Percentiles rank a stretch among this genome's conserved stretches.
These are phyloP conservation scores for Mola mola DNA, from an alignment of 2,113 vertebrate species.

Conservation along the genomic window DNA sequence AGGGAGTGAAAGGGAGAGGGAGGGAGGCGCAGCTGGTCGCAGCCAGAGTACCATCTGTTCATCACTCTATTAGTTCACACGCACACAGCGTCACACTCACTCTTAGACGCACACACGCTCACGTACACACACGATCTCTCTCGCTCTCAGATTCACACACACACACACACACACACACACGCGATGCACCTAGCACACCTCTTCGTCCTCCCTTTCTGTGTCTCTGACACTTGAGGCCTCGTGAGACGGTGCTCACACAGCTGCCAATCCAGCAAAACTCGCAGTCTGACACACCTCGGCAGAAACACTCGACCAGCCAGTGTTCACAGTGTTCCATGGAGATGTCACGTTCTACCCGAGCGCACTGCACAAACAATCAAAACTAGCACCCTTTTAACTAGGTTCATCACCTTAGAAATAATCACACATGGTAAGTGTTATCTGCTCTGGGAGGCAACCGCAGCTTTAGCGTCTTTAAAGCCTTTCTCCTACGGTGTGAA, in stretches of 20 bases:
- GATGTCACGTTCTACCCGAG: constrained; percentile 1
- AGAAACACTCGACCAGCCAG: constrained; percentile 3
- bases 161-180: constrained; percentile 2
- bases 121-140: constrained; percentile 2
- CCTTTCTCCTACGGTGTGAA: too few species aligned
- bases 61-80: constrained; percentile 75
- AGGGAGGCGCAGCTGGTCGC: constrained; percentile 72
- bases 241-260: constrained; percentile 22
- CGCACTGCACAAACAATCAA: too few species aligned
- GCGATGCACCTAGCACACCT: constrained; percentile 36
- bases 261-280: constrained; percentile 12
- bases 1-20: constrained; percentile 40
- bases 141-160: constrained; percentile 5
- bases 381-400: too few species aligned
- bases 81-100: constrained; percentile 28
- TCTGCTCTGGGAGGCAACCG: background rate
- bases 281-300: constrained; percentile 37
- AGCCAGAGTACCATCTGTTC: constrained; percentile 80
- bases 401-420: background rate
- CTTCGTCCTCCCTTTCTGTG: constrained; percentile 32
- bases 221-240: constrained; percentile 46
- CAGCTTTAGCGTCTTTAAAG: too few species aligned
- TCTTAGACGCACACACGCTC: constrained; percentile 21
- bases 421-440: background rate
- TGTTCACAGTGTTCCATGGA: too few species aligned